Conservation (phyloP, 2,797 vertebrate species). For the Poeciliopsis gracilis region DNA sequence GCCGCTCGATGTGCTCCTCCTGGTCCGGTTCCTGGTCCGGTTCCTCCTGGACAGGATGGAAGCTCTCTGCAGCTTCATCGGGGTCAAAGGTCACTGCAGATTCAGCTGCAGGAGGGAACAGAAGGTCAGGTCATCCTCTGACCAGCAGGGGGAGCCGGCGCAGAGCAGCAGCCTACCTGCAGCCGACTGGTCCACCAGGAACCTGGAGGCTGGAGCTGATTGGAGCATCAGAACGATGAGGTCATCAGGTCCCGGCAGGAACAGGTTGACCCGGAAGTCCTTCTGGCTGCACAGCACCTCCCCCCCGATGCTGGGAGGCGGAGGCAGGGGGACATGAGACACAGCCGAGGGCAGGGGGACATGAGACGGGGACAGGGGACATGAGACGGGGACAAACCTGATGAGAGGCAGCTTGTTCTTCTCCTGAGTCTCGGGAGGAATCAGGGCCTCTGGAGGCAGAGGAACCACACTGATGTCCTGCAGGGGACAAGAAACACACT, state of each 20-base stretch:
- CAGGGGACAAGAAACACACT: not conserved
- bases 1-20: conserved; percentile 64
- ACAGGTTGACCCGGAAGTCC: conserved; percentile 90
- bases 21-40: conserved; percentile 29
- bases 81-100: not conserved
- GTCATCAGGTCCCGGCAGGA: conserved; percentile 74
- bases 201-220: conserved; percentile 38
- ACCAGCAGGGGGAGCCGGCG: not conserved
- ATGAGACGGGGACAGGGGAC: not conserved
- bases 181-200: conserved; percentile 2
- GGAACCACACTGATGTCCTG: conserved; percentile 79
- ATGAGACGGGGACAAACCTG: conserved; percentile 76
- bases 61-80: conserved; percentile 2
- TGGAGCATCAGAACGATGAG: conserved; percentile 80
- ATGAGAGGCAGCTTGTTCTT: conserved; percentile 86
- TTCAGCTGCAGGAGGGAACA: not conserved
- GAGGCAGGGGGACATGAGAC: too few species aligned
- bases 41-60: conserved; percentile 53
- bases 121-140: not conserved
- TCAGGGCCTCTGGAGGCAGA: conserved; percentile 86
- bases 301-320: conserved; percentile 78
- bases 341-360: not conserved
- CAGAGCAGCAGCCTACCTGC: not conserved
- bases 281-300: conserved; percentile 88
- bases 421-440: conserved; percentile 83